Evolutionary conservation across 2,113 vertebrate genomes (phyloP), one percentile per base, ranked within the genome.

Genomic region (Scomber japonicus): DNA sequence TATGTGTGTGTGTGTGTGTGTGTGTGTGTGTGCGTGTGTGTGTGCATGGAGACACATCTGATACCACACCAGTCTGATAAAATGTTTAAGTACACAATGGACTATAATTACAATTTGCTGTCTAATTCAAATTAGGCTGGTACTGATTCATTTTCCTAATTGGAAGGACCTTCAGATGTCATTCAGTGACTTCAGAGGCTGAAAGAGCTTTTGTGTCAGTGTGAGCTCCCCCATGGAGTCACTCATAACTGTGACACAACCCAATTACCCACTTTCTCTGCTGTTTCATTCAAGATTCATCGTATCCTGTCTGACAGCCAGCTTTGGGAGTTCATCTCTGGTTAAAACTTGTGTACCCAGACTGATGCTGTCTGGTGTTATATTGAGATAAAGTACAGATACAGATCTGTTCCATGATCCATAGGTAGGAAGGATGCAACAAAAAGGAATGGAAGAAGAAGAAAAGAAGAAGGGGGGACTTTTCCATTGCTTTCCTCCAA

Each of bases 161-260:
- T 61, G 30, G 78, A 85, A 71, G 71, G 51, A 86, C 82, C 80
- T 83, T 83, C 49, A 69, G 48, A 80, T 56, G 50, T 75, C 70
- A 55, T 71, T 73, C 55, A 46, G 5, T 69, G 64, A 69, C 24
- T 64, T 75, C 15, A 71, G 17, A 17, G n/a, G 14, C 59, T 56
- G 44, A 76, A 78, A 45, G 53, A 59, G 80, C 50, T 80, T 71
- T 69, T 71, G 61, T 72, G 64, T 75, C 62, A 75, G 7, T 54
- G 48, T 4, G 30, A 69, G 21, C 55, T 30, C 40, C 44, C 57
- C n/a, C 11, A 19, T 60, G 46, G 51, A 63, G 68, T 63, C 66
- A 19, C 21, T 73, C 71, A 53, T 40, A 80, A 80, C 73, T 78
- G 59, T 75, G 62, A 81, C 77, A 60, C 59, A 75, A 83, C 73